These are phyloP conservation scores for Odiellus spinosus DNA, from an alignment of 2,888 invertebrate species.

Conservation along the genomic window DNA sequence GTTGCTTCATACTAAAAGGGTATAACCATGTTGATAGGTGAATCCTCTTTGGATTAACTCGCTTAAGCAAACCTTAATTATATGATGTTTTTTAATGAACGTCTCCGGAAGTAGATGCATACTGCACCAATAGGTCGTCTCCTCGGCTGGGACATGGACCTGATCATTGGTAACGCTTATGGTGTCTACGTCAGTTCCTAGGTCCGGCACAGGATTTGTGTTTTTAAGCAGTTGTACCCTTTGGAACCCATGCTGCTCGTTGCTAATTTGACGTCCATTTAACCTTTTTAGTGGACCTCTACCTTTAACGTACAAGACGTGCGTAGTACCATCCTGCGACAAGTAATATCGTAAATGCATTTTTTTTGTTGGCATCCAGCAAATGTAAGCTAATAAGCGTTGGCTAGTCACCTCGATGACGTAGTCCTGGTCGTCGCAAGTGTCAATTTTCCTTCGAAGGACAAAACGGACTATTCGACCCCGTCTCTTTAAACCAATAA, in stretches of 20 bases:
- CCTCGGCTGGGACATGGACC: conserved; percentile 50
- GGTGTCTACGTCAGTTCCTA: conserved; percentile 17
- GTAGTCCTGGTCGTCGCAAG: conserved; percentile 58
- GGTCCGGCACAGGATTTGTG: conserved; percentile 25
- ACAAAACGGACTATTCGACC: conserved; percentile 49
- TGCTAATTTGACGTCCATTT: conserved; percentile 42
- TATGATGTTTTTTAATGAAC: conserved; percentile 46
- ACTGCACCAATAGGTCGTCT: conserved; percentile 96
- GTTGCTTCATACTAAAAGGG: conserved; percentile 60
- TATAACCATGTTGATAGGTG: too few relatives aligned
- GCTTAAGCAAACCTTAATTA: conserved; percentile 43
- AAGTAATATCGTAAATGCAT: neutral
- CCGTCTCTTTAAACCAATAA: conserved; percentile 35
- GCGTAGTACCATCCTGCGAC: conserved; percentile 67
- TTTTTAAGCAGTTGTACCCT: conserved; percentile 53
- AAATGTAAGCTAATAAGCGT: neutral
- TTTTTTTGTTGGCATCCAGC: neutral
- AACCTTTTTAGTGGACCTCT: conserved; percentile 51
- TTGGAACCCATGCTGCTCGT: conserved; percentile 50
- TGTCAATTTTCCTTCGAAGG: conserved; percentile 63
- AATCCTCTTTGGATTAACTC: too few relatives aligned
- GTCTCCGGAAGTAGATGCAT: conserved; percentile 58
- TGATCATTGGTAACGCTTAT: conserved; percentile 16
- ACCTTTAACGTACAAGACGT: conserved; percentile 68
- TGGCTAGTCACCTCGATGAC: conserved; percentile 46